Conservation (phyloP, 2,888 invertebrate genomes). For the Caradrina clavipalpis region DNA sequence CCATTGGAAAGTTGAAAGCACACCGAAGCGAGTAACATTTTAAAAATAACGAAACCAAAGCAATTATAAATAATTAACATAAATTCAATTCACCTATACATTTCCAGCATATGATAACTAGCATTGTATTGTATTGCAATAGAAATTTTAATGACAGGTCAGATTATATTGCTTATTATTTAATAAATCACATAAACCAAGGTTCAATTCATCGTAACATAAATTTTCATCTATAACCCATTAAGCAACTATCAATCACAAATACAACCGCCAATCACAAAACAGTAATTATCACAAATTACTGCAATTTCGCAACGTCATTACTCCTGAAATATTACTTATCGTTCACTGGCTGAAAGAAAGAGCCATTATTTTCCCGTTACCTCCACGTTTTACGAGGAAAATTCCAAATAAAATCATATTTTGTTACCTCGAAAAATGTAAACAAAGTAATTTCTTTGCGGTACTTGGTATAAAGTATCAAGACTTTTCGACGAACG, state of each 20-base stretch:
- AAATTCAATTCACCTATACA: too few species aligned
- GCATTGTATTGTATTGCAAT: too few species aligned
- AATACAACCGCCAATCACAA: conserved; percentile 29
- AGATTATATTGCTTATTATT: too few species aligned
- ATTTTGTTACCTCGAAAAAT: conserved; percentile 23
- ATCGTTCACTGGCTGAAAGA: neutral
- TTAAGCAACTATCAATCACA: conserved; percentile 12
- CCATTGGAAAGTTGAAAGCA: too few species aligned
- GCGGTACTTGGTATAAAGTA: conserved; percentile 16
- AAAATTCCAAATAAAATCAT: conserved; percentile 2
- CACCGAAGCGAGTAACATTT: too few species aligned
- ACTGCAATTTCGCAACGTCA: conserved; percentile 20
- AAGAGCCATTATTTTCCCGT: conserved; percentile 15
- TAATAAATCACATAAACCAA: too few species aligned
- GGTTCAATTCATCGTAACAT: neutral
- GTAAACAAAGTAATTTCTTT: conserved; percentile 35
- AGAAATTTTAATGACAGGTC: too few species aligned
- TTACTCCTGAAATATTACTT: conserved; percentile 10
- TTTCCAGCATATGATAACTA: too few species aligned
- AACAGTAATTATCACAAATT: conserved; percentile 34
- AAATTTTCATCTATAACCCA: conserved; percentile 23
- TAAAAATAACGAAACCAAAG: too few species aligned
- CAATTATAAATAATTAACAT: too few species aligned
- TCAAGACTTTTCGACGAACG: conserved; percentile 6
- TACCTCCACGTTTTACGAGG: conserved; percentile 2